A percentile compares a stretch with the other conserved stretches of the same genome.
These are phyloP conservation scores for Drosophila tristis DNA, from an alignment of 1,140 invertebrate genomes.

Conservation along the genomic window DNA sequence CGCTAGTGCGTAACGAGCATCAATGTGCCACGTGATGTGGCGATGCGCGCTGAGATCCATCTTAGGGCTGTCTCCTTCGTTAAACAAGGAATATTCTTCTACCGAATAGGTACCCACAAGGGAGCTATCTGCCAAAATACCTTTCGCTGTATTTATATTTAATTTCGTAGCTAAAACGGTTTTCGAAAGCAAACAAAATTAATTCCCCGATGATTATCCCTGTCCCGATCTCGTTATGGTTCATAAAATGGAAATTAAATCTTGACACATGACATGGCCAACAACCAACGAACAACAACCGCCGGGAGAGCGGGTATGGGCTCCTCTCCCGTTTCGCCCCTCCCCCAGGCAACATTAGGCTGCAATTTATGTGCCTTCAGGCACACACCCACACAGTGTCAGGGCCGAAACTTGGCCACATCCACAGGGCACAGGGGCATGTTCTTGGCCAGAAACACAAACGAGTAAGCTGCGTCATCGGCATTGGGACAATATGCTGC, in stretches of 20 bases:
- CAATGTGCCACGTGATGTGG: too few species aligned
- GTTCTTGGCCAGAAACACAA: slow-evolving; percentile 38
- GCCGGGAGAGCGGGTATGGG: background rate
- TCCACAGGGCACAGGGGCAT: too few species aligned
- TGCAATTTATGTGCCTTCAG: slow-evolving; percentile 62
- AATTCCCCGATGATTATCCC: slow-evolving; percentile 31
- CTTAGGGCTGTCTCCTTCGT: too few species aligned
- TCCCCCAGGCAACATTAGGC: slow-evolving; percentile 34
- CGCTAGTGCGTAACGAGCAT: too few species aligned
- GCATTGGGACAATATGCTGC: slow-evolving; percentile 68
- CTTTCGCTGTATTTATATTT: too few species aligned
- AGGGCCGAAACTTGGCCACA: background rate
- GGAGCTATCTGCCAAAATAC: too few species aligned
- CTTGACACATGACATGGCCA: slow-evolving; percentile 47
- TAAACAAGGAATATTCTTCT: too few species aligned
- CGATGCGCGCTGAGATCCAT: too few species aligned
- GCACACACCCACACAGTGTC: slow-evolving; percentile 20
- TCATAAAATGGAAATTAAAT: slow-evolving; percentile 66
- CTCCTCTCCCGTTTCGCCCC: slow-evolving; percentile 10
- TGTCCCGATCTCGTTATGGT: slow-evolving; percentile 49
- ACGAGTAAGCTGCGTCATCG: slow-evolving; percentile 23
- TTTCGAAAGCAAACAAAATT: slow-evolving; percentile 4
- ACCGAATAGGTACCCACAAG: too few species aligned
- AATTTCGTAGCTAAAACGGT: too few species aligned
- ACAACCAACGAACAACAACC: slow-evolving; percentile 9